Base-by-base conservation (phyloP, 2,888 invertebrate genomes). In the Drosophila sordidula region DNA sequence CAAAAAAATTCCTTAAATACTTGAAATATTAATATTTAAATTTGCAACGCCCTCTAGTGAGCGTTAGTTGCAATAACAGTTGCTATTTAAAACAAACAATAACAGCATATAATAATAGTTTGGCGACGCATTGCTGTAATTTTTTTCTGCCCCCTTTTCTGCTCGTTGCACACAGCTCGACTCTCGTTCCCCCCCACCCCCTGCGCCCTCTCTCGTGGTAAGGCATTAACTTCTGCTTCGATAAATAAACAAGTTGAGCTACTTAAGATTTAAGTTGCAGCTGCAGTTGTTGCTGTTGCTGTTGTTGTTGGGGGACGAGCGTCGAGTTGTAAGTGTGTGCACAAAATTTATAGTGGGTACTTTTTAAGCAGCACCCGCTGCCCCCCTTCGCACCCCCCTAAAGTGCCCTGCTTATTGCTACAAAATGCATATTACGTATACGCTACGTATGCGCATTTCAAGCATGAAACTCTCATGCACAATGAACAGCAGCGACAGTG, bases 211-310 rank as follows among this genome's bases (percentile, higher is more conserved):
- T 16, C 12, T n/a, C 34, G 51, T 41, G 50, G 65, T 18, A 52
- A 45, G 26, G 46, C 76, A 76, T 86, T 83, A 81, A 80, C 79
- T 83, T 83, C 75, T 83, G 87, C 85, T 75, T 85, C 85, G 85
- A 86, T 87, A 83, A 85, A 85, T 87, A 85, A 83, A 86, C 87
- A 87, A 85, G 85, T 87, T 87, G 83, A 85, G 87, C 85, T 85
- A 87, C 85, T 85, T 86, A 85, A 85, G 87, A 85, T 78, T 85
- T 80, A 85, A 85, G 83, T 87, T 85, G 72, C 51, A 70, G 70
- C 64, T 70, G 52, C 58, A 38, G 64, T 64, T 67, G 45, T 52
- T 45, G 47, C 49, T 58, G 14, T 46, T 69, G 57, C 44, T 62
- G 50, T 22, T 44, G 46, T 64, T 68, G 73, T 80, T 79, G 69